These are phyloP conservation scores for Plecturocebus donacophilus DNA, from an alignment of 2,113 vertebrate species.

Conservation along the genomic window DNA sequence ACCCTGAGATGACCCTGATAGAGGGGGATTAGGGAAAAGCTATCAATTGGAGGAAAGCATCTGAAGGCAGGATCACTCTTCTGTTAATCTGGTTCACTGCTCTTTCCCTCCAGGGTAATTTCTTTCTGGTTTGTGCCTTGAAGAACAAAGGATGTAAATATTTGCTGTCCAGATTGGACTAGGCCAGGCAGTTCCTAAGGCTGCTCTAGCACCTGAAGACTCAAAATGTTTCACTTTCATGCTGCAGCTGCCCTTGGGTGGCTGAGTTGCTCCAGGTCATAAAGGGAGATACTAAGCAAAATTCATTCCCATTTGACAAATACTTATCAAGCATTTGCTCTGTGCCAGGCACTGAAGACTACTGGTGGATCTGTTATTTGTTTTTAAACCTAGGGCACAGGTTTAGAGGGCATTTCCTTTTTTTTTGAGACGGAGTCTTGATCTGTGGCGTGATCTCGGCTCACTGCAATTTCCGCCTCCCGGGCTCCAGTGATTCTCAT, in stretches of 20 bases:
- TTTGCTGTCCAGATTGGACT: not conserved
- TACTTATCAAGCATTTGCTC: not conserved
- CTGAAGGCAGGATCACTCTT: not conserved
- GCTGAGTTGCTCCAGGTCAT: not conserved
- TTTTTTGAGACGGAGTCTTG: not conserved
- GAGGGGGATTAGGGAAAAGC: not conserved
- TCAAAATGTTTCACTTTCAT: not conserved
- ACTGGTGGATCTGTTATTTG: not conserved
- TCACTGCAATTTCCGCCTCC: not conserved
- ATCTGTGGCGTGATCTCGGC: not conserved
- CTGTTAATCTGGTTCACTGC: not conserved
- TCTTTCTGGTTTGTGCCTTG: not conserved
- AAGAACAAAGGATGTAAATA: not conserved
- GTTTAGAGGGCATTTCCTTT: not conserved
- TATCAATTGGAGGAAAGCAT: not conserved
- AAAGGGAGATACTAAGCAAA: not conserved
- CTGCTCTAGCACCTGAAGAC: not conserved
- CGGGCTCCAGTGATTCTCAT: not conserved
- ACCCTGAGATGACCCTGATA: too few relatives aligned
- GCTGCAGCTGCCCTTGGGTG: not conserved
- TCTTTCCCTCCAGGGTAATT: not conserved
- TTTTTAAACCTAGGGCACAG: not conserved
- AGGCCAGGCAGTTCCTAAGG: not conserved
- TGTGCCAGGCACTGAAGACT: not conserved
- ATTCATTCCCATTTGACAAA: not conserved